phyloP scores from a whole-genome alignment of 2,113 vertebrate species.

The Ammodytes marinus region DNA sequence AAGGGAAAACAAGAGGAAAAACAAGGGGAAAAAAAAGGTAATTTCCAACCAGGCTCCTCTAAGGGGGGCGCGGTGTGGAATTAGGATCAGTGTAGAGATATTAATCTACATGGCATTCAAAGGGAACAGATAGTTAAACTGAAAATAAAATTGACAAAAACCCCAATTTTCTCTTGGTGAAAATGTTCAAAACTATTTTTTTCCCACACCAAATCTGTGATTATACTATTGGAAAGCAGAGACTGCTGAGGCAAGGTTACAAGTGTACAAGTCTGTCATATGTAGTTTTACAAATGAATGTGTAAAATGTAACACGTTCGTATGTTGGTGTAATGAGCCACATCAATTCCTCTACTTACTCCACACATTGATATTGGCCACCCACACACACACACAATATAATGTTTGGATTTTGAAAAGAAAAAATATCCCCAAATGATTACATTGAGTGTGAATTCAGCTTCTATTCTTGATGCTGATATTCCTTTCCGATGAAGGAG shows the following conservation, averaged over 20 bases:
- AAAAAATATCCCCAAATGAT: neutral
- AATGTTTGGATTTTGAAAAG: too few relatives aligned
- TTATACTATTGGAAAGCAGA: neutral
- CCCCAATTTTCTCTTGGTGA: too few relatives aligned
- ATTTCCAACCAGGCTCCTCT: too few relatives aligned
- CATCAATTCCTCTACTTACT: neutral
- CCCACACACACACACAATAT: neutral
- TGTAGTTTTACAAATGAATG: neutral
- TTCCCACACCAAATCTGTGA: neutral
- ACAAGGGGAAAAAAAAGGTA: too few relatives aligned
- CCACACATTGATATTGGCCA: neutral
- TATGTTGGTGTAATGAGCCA: slow-evolving; percentile 1
- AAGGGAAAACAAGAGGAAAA: too few relatives aligned
- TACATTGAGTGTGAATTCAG: neutral
- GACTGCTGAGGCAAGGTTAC: neutral
- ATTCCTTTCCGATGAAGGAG: neutral
- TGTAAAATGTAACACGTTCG: slow-evolving; percentile 2
- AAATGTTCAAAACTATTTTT: neutral
- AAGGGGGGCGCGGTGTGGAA: too few relatives aligned
- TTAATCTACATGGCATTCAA: neutral
- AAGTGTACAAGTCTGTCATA: neutral
- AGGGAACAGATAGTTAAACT: neutral
- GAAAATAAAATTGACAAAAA: neutral
- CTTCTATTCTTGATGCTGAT: neutral
- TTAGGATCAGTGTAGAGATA: neutral